Evolutionary conservation across 2,888 invertebrate genomes (phyloP).

Genomic region (Acanthopleura granulata): DNA sequence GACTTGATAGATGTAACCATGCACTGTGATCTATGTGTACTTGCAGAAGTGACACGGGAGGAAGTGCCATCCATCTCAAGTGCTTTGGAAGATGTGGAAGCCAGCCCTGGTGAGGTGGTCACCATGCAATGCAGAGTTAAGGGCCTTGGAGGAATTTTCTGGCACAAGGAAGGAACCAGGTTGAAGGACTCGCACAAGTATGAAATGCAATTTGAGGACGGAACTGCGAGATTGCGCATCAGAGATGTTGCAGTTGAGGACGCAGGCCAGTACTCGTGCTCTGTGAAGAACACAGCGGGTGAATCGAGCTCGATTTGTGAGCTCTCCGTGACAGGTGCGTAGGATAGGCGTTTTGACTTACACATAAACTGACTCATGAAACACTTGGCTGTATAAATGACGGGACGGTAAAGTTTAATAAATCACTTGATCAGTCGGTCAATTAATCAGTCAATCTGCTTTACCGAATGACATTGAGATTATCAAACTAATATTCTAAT

Average conservation of each 20-base stretch:
- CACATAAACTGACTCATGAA: too few species aligned
- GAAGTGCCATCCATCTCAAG: conserved; percentile 3
- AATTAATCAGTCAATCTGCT: too few species aligned
- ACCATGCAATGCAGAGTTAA: conserved; percentile 45
- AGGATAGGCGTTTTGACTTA: background rate
- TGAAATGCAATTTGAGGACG: background rate
- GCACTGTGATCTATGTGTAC: background rate
- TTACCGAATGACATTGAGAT: too few species aligned
- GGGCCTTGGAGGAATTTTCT: conserved; percentile 42
- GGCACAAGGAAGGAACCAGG: conserved; percentile 52
- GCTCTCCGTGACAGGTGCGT: conserved; percentile 46
- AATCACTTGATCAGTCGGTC: too few species aligned
- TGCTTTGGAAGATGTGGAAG: conserved; percentile 41
- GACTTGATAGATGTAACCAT: too few species aligned
- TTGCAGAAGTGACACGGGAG: background rate
- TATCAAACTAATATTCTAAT: too few species aligned
- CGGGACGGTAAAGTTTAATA: too few species aligned
- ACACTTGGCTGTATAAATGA: too few species aligned
- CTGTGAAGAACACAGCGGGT: conserved; percentile 44
- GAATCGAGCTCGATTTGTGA: conserved; percentile 44
- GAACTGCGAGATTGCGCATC: conserved; percentile 10
- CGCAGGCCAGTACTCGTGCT: conserved; percentile 50
- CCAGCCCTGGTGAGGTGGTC: conserved; percentile 48
- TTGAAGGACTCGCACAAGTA: background rate
- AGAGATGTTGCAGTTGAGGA: conserved; percentile 39